Conservation (phyloP, 2,888 invertebrate species). For the Synanthedon vespiformis region DNA sequence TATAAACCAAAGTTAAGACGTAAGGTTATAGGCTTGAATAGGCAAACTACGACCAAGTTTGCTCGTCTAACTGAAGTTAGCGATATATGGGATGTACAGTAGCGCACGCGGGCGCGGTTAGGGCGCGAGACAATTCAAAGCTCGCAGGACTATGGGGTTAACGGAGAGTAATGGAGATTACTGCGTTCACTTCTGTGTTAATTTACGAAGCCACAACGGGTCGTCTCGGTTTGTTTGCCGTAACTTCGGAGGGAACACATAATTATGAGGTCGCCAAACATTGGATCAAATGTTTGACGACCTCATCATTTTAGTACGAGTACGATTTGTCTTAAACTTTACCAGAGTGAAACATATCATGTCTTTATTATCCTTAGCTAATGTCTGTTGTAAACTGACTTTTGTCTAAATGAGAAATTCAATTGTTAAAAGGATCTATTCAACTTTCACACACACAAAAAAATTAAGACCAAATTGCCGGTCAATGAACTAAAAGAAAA, state of each 20-base stretch:
- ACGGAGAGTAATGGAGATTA: neutral
- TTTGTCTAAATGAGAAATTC: too few species aligned
- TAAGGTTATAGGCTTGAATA: neutral
- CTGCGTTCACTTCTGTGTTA: neutral
- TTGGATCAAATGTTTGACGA: slow-evolving; percentile 1
- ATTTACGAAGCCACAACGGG: neutral
- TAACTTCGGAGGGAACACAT: slow-evolving; percentile 5
- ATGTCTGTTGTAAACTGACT: too few species aligned
- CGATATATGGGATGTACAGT: neutral
- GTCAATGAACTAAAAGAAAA: too few species aligned
- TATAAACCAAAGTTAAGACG: too few species aligned
- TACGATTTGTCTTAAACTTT: too few species aligned
- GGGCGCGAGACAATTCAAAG: neutral
- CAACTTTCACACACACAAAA: too few species aligned
- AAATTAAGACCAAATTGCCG: too few species aligned
- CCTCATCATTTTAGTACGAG: too few species aligned
- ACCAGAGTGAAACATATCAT: too few species aligned
- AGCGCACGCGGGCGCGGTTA: neutral
- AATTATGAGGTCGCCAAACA: slow-evolving; percentile 7
- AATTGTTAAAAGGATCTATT: too few species aligned
- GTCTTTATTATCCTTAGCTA: too few species aligned
- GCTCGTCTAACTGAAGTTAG: neutral
- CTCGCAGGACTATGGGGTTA: neutral
- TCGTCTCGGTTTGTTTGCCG: neutral
- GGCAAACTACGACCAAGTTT: neutral